Evolutionary conservation across 2,888 invertebrate species (phyloP), one percentile per base, ranked within the genome.

Genomic region (Xestobium rufovillosum): DNA sequence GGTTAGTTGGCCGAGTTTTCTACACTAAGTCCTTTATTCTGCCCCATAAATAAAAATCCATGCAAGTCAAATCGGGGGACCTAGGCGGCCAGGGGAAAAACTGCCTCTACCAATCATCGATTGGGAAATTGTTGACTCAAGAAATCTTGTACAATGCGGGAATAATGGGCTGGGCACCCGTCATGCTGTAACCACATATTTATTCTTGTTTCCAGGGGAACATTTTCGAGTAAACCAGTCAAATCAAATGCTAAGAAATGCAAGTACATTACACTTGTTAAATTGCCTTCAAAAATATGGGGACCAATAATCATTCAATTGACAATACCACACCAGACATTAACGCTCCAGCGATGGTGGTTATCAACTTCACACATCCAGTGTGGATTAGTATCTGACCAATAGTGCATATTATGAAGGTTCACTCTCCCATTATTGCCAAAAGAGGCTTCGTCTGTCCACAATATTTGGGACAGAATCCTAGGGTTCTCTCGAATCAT

Each of bases 171-270:
- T 38, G 44, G 44, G 16, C 41, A 42, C 15, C 47, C 45, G 63
- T 66, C 29, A 9, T 47, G 44, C 32, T 50, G 47, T 29, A 44
- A 48, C 42, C 43, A 45, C 44, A 52, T 50, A 52, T 60, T 48
- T 37, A 26, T 36, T 34, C 47, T 33, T 11, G 35, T 43, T 35
- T 38, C 39, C 25, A 49, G 39, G 36, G 40, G 34, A 29, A 52
- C 33, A 31, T 46, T 39, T 43, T 49, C 41, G 15, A 45, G 17
- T 4, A 49, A 28, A 12, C 15, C 26, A 13, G 40, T 40, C 16
- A 47, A 34, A 23, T 41, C 26, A 31, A 39, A 33, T 17, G 26
- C 19, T 14, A 49, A 29, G 35, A 51, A 45, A 11, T 39, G 29
- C 6, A 39, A 30, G 38, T 44, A 49, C 25, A 8, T 35, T 9